Conservation (phyloP, 1,140 invertebrate species). For the Heliconius melpomene region DNA sequence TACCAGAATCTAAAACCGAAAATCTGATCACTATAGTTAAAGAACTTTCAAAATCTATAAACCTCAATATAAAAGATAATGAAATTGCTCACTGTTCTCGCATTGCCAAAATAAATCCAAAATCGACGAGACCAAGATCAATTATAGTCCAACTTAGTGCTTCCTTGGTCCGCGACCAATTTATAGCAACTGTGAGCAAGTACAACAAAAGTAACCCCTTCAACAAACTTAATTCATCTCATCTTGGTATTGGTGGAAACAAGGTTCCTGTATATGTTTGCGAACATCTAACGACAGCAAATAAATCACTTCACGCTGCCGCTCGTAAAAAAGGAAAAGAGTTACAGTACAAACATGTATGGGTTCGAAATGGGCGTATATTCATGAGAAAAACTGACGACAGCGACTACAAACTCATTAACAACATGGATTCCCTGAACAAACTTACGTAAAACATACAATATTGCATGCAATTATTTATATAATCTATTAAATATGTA, state of each 20-base stretch:
- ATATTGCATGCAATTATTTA: too few relatives aligned
- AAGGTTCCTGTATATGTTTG: neutral
- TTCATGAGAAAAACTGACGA: too few relatives aligned
- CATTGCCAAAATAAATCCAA: neutral
- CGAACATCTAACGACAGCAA: neutral
- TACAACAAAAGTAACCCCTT: neutral
- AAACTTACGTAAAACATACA: too few relatives aligned
- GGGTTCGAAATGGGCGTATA: neutral
- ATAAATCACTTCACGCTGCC: constrained; percentile 1
- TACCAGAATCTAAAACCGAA: neutral
- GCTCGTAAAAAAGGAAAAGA: neutral
- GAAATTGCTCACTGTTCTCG: neutral
- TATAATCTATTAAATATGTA: neutral
- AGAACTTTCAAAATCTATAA: neutral
- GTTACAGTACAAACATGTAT: neutral
- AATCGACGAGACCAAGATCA: neutral
- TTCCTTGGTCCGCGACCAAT: neutral
- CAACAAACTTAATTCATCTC: neutral
- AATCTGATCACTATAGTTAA: neutral
- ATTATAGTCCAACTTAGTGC: neutral
- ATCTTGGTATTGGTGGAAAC: neutral
- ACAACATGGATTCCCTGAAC: too few relatives aligned
- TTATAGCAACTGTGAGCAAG: neutral
- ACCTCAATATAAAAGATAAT: neutral
- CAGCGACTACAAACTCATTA: too few relatives aligned